A percentile compares a stretch with the other conserved stretches of the same genome.
Conservation (phyloP, 37 sponge, comb jelly and placozoan species). For the Geodia barretti region DNA sequence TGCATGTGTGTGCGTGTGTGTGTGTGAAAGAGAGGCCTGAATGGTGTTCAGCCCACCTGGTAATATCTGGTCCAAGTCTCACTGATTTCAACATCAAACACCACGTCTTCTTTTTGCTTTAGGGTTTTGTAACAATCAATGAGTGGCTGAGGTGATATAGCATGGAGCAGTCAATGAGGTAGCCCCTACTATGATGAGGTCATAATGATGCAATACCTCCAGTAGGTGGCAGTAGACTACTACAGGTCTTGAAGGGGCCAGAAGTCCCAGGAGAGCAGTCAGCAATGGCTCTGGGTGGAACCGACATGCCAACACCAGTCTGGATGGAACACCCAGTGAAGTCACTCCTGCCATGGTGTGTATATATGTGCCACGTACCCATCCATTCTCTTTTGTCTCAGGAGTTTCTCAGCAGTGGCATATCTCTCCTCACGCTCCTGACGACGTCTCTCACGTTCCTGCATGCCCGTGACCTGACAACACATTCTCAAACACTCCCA, state of each 20-base stretch:
- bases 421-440: conserved; percentile 30
- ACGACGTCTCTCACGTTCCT: conserved; percentile 10
- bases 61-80: conserved; percentile 83
- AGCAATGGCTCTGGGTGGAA: conserved; percentile 78
- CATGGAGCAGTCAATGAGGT: not conserved
- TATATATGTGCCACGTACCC: conserved; percentile 51
- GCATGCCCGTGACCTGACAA: not conserved
- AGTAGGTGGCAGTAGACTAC: conserved; percentile 67
- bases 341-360: not conserved
- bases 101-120: conserved; percentile 46
- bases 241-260: conserved; percentile 82
- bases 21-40: too few species aligned
- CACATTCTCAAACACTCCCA: not conserved
- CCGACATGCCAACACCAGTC: conserved; percentile 64
- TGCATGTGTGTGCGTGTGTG: too few species aligned
- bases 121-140: conserved; percentile 51
- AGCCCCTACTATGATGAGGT: not conserved
- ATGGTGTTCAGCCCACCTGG: conserved; percentile 70
- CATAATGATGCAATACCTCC: conserved; percentile 49
- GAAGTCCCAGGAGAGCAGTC: conserved; percentile 37
- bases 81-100: conserved; percentile 60
- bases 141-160: conserved; percentile 53
- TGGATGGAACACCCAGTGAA: not conserved
- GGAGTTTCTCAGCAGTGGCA: conserved; percentile 24
- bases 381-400: conserved; percentile 53